A percentile compares a stretch with the other conserved stretches of the same genome.
Evolutionary conservation across 1,140 invertebrate genomes (phyloP).

Genomic region (Drosophila kurseongensis): DNA sequence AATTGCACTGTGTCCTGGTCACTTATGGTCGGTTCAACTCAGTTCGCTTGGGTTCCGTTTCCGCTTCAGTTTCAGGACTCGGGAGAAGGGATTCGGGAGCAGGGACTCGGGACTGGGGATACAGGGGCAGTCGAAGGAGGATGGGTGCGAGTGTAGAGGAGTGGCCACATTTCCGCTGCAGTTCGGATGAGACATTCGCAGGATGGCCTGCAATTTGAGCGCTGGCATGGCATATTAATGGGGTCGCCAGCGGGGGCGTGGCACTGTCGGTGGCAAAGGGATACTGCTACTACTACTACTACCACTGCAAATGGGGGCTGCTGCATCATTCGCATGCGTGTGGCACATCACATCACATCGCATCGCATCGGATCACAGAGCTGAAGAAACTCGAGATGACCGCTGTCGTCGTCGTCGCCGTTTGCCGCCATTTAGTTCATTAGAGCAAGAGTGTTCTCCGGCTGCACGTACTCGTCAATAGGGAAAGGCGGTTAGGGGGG

Average conservation of each 20-base stretch:
- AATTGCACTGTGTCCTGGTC: conserved; percentile 52
- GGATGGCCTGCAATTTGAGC: conserved; percentile 77
- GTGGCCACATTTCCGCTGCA: conserved; percentile 73
- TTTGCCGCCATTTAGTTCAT: conserved; percentile 77
- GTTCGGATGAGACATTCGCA: conserved; percentile 57
- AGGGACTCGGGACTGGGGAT: not conserved
- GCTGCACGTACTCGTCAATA: conserved; percentile 60
- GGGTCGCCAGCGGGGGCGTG: conserved; percentile 30
- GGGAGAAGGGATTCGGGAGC: not conserved
- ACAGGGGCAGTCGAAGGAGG: conserved; percentile 5
- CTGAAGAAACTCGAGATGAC: conserved; percentile 39
- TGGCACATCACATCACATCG: conserved; percentile 40
- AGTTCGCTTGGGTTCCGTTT: conserved; percentile 19
- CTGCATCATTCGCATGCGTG: conserved; percentile 61
- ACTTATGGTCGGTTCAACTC: conserved; percentile 35
- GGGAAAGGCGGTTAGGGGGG: not conserved
- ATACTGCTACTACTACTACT: not conserved
- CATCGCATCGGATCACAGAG: conserved; percentile 11
- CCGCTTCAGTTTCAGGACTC: conserved; percentile 2
- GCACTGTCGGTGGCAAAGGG: conserved; percentile 1
- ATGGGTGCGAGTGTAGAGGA: conserved; percentile 20
- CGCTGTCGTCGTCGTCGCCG: conserved; percentile 31
- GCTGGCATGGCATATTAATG: conserved; percentile 76
- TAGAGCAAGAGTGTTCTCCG: conserved; percentile 74
- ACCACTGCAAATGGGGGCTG: not conserved